Evolutionary conservation across 2,888 invertebrate species (phyloP).

Genomic region (Ophonus ardosiacus): DNA sequence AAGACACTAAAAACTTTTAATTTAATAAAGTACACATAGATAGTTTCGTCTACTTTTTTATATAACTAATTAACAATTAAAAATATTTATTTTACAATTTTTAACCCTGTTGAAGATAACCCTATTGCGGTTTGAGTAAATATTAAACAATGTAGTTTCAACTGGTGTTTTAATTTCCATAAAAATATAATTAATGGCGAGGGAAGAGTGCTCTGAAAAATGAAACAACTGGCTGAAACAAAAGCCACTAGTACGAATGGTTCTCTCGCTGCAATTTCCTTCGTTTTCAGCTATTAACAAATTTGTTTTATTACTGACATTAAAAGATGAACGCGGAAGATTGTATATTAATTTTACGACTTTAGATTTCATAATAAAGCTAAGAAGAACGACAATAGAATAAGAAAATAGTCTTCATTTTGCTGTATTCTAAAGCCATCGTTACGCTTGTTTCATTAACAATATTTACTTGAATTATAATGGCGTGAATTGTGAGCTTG

Average conservation of each 20-base stretch:
- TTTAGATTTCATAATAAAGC: background rate
- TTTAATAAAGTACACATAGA: constrained; percentile 29
- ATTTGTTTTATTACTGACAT: constrained; percentile 31
- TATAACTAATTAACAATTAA: constrained; percentile 20
- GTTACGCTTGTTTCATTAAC: too few relatives aligned
- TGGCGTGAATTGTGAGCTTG: too few relatives aligned
- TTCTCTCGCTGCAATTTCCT: constrained; percentile 4
- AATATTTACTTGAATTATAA: too few relatives aligned
- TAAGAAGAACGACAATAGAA: background rate
- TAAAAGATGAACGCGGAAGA: constrained; percentile 11
- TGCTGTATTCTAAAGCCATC: too few relatives aligned
- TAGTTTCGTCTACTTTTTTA: background rate
- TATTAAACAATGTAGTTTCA: constrained; percentile 43
- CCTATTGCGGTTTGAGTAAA: constrained; percentile 10
- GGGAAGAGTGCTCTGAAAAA: constrained; percentile 28
- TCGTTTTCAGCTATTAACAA: constrained; percentile 23
- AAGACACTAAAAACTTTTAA: constrained; percentile 11
- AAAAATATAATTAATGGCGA: constrained; percentile 44
- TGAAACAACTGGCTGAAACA: constrained; percentile 27
- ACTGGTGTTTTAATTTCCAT: constrained; percentile 46
- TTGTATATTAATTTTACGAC: background rate
- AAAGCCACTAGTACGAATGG: constrained; percentile 6
- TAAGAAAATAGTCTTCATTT: background rate
- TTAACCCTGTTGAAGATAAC: background rate
- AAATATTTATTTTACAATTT: constrained; percentile 36